phyloP scores from a whole-genome alignment of 1,140 invertebrate genomes.

The Drosophila watanabei region DNA sequence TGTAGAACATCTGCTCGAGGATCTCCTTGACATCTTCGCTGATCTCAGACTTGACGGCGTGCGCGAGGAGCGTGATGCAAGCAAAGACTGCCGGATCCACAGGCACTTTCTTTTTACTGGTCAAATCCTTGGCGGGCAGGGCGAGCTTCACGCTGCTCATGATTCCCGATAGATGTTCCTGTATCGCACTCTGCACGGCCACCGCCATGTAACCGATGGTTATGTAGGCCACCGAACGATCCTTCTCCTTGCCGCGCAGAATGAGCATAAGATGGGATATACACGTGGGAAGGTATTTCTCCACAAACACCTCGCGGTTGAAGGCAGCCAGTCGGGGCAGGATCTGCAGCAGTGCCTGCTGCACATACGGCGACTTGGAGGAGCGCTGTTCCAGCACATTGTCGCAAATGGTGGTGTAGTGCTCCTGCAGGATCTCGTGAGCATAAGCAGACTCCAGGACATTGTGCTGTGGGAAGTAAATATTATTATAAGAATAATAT shows the following conservation, averaged over 20 bases:
- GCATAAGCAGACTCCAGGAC: constrained; percentile 95
- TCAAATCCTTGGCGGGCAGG: constrained; percentile 92
- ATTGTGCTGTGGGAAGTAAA: constrained; percentile 41
- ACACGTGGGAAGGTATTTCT: constrained; percentile 91
- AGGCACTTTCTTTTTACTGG: constrained; percentile 89
- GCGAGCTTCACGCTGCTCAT: constrained; percentile 94
- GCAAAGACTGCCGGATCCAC: constrained; percentile 97
- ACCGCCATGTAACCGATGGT: constrained; percentile 96
- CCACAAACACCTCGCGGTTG: constrained; percentile 92
- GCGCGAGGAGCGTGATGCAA: constrained; percentile 96
- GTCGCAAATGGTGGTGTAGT: constrained; percentile 93
- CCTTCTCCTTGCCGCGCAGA: constrained; percentile 92
- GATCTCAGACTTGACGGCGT: constrained; percentile 92
- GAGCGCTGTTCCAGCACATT: constrained; percentile 92
- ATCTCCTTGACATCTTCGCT: constrained; percentile 93
- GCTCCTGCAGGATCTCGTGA: constrained; percentile 92
- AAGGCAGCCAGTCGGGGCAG: constrained; percentile 98
- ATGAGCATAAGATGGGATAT: constrained; percentile 92
- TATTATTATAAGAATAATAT: neutral
- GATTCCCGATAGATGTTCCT: constrained; percentile 92
- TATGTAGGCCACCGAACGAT: constrained; percentile 94
- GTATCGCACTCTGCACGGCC: constrained; percentile 94
- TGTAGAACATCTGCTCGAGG: constrained; percentile 96
- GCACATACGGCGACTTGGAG: constrained; percentile 92
- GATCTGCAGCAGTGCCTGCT: constrained; percentile 94